Conservation (phyloP, 1,140 invertebrate species). For the Microvelia longipes region DNA sequence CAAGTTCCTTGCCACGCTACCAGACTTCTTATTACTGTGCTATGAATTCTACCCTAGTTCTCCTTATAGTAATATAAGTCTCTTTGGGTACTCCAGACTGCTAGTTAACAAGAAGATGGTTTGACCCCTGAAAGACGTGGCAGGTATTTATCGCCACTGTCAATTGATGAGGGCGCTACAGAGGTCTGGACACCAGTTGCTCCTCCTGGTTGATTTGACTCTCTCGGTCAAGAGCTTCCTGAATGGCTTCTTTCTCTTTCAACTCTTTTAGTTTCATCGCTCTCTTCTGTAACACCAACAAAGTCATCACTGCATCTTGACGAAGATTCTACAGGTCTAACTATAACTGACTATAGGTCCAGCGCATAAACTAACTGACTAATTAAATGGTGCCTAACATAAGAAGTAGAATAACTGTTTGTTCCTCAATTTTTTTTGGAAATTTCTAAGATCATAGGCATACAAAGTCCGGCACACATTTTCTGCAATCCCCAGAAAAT, state of each 20-base stretch:
- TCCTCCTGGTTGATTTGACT: slow-evolving; percentile 18
- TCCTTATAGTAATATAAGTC: too few species aligned
- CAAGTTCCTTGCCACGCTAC: too few species aligned
- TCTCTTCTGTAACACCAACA: slow-evolving; percentile 18
- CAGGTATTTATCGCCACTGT: too few species aligned
- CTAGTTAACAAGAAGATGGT: too few species aligned
- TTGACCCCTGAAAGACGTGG: too few species aligned
- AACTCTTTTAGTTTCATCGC: slow-evolving; percentile 18
- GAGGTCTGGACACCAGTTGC: slow-evolving; percentile 18
- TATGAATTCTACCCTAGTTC: too few species aligned
- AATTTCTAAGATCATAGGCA: too few species aligned
- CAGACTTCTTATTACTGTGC: too few species aligned
- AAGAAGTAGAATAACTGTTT: background rate
- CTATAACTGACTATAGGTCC: background rate
- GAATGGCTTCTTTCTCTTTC: slow-evolving; percentile 20
- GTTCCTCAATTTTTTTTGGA: background rate
- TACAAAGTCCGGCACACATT: too few species aligned
- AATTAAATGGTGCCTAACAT: background rate
- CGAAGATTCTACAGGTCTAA: background rate
- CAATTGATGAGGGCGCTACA: too few species aligned
- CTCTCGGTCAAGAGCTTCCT: slow-evolving; percentile 17
- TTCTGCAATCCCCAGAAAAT: too few species aligned
- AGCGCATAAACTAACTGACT: background rate
- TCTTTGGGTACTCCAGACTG: too few species aligned
- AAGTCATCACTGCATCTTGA: background rate